Evolutionary conservation across 2,797 vertebrate genomes (phyloP), one percentile per base, ranked within the genome.

Genomic region (Iguana delicatissima): DNA sequence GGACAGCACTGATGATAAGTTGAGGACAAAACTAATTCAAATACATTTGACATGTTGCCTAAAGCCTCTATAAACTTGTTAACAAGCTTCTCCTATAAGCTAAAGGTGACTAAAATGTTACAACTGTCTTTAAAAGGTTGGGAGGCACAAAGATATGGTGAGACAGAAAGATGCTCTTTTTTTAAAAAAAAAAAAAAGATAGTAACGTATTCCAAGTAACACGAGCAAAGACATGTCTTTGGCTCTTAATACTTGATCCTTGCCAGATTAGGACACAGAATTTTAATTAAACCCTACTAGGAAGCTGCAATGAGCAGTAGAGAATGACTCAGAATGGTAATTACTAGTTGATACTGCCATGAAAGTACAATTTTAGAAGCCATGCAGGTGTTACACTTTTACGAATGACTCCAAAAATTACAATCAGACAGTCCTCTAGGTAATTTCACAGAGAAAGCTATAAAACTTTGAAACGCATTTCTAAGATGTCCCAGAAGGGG

Each of bases 251-350:
- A 84, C 80, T 93, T 84, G 80, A 93, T 92, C 12, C 0, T 91
- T 91, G 86, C 91, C 89, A 85, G 89, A 96, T 94, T 77, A 94
- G 0, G 0, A 85, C 89, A 94, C 69, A 2, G 50, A 94, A 93
- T 91, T 96, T 96, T 94, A 96, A 96, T 96, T 96, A 94, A 92
- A 92, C 89, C 92, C 93, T 95, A 91, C 92, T 93, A 90, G 93
- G 92, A 96, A 94, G 91, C 90, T 92, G 84, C 94, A 96, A 95
- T 93, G 91, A 95, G 92, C 89, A 94, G 92, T 92, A 93, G 91
- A 88, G 86, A 92, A 95, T 96, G 96, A 96, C 90, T 96, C 96
- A 96, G 95, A 96, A 93, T 94, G 95, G 93, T 96, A 96, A 96
- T 96, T 96, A 95, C 95, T 93, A 96, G 93, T 93, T 93, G 94